Conservation (phyloP, 2,888 invertebrate species). For the Pogonocherus hispidulus region DNA sequence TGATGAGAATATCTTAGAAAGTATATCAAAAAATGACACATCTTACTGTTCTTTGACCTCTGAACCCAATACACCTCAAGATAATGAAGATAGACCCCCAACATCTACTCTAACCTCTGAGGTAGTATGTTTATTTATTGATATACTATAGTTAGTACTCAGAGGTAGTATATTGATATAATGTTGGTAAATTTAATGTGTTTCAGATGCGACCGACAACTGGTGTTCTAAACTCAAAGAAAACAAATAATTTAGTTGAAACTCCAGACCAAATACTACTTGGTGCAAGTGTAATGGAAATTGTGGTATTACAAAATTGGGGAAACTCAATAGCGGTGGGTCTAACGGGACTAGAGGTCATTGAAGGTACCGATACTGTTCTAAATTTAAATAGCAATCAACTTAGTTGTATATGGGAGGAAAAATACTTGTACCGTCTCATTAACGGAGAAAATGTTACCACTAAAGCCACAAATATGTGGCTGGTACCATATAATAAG, state of each 20-base stretch:
- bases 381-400: conserved; percentile 57
- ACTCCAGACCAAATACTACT: conserved; percentile 59
- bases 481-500: conserved; percentile 69
- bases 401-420: conserved; percentile 48
- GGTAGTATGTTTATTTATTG: conserved; percentile 57
- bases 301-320: conserved; percentile 77
- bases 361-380: conserved; percentile 66
- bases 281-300: conserved; percentile 67
- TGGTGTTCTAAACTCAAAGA: conserved; percentile 38
- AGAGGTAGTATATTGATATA: too few relatives aligned
- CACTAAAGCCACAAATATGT: conserved; percentile 77
- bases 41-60: conserved; percentile 67
- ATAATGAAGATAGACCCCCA: conserved; percentile 71
- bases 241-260: conserved; percentile 29
- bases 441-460: conserved; percentile 81
- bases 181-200: background rate
- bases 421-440: conserved; percentile 68
- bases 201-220: conserved; percentile 53
- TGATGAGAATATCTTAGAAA: conserved; percentile 79
- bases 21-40: conserved; percentile 71
- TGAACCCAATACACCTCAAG: conserved; percentile 53
- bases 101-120: conserved; percentile 71
- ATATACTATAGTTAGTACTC: too few relatives aligned
- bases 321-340: conserved; percentile 75
- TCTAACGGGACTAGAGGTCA: conserved; percentile 72